These are phyloP conservation scores for Oncorhynchus kisutch DNA, from an alignment of 2,113 vertebrate genomes.

Conservation along the genomic window DNA sequence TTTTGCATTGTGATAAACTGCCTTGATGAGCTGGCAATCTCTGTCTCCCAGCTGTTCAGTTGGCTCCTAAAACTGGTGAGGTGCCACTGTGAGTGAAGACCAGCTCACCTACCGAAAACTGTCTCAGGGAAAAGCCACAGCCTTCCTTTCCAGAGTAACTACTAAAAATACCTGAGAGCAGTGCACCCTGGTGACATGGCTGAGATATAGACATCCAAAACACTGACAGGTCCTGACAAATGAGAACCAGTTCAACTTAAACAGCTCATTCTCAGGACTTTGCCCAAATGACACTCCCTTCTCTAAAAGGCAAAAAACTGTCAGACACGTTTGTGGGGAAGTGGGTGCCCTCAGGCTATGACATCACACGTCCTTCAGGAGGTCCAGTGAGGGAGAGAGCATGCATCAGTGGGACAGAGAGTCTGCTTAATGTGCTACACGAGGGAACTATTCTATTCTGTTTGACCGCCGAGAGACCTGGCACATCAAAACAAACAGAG, in stretches of 20 bases:
- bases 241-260: constrained; percentile 58
- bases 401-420: neutral
- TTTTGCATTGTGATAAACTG: constrained; percentile 66
- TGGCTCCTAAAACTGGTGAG: constrained; percentile 35
- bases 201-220: constrained; percentile 54
- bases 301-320: too few relatives aligned
- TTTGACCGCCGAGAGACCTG: too few relatives aligned
- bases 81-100: constrained; percentile 58
- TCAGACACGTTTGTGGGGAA: too few relatives aligned
- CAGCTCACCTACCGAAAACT: neutral
- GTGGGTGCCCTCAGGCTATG: constrained; percentile 46
- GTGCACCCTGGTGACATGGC: constrained; percentile 37
- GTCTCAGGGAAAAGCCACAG: too few relatives aligned
- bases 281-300: too few relatives aligned
- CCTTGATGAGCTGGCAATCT: constrained; percentile 74
- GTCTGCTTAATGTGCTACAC: too few relatives aligned
- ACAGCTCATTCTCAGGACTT: constrained; percentile 33
- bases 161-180: too few relatives aligned
- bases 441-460: too few relatives aligned
- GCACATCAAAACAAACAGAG: too few relatives aligned
- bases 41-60: constrained; percentile 48
- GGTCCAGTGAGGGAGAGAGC: constrained; percentile 27
- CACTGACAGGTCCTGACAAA: constrained; percentile 55
- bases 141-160: too few relatives aligned
- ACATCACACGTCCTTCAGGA: constrained; percentile 33